Evolutionary conservation across 2,113 vertebrate species (phyloP).

Genomic region (Burhinus oedicnemus): DNA sequence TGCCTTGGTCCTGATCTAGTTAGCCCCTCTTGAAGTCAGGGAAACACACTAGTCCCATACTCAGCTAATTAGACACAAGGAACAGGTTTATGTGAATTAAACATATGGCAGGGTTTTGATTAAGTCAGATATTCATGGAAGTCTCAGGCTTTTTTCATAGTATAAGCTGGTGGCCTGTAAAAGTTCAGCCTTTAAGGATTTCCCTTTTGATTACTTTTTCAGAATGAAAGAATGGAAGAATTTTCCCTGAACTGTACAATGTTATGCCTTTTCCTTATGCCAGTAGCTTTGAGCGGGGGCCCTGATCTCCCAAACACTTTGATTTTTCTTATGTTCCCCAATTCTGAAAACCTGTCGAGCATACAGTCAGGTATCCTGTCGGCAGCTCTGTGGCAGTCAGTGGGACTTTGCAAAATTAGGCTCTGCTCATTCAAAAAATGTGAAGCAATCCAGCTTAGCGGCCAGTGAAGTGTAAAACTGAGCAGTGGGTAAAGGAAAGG

Average conservation of each 20-base stretch:
- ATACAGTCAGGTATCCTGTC: neutral
- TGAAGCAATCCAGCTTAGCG: neutral
- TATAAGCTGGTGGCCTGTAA: neutral
- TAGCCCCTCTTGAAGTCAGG: neutral
- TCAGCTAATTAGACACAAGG: neutral
- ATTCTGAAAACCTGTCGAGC: neutral
- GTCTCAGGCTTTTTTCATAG: neutral
- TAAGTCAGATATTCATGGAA: constrained; percentile 18
- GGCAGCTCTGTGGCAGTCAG: neutral
- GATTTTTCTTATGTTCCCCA: neutral
- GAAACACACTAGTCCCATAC: neutral
- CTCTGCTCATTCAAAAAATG: neutral
- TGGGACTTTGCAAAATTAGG: neutral
- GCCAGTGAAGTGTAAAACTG: neutral
- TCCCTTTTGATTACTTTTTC: constrained; percentile 25
- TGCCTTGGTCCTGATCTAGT: neutral
- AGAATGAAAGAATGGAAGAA: neutral
- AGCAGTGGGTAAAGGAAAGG: neutral
- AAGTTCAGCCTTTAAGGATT: constrained; percentile 1
- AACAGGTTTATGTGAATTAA: neutral
- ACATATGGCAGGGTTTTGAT: constrained; percentile 16
- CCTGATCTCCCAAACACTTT: neutral
- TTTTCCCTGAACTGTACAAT: neutral
- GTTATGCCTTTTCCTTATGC: neutral
- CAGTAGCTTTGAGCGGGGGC: neutral